Evolutionary conservation across 2,797 vertebrate species (phyloP), one percentile per base, ranked within the genome.

Genomic region (Notoglanidium macrostoma): DNA sequence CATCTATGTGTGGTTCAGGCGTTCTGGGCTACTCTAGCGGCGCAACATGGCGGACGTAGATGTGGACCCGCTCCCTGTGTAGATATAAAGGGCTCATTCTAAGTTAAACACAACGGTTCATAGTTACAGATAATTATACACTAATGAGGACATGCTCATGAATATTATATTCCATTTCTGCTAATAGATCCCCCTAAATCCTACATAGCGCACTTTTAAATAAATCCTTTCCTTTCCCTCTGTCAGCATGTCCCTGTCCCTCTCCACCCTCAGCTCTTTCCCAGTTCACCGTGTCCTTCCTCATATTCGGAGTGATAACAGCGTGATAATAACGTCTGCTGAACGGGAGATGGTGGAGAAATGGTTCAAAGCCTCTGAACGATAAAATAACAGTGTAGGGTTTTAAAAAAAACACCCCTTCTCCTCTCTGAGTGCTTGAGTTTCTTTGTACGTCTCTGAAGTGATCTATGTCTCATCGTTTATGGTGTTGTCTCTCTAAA

Each of bases 271-370:
- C 54, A 32, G 44, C n/a, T 49, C 15, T 8, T 19, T 88, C 80
- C 6, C 85, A 78, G 78, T 65, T 83, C 86, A 6, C 86, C 7
- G 0, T 10, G 7, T 82, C 79, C 44, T 7, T 49, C 79, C 26
- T 67, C 15, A 2, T 57, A 35, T 57, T 44, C 44, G 7, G 46
- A 8, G 46, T 10, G 44, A 21, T 67, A 88, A 15, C 44, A 72
- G 35, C 90, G 70, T 68, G 86, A 85, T 90, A 88, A 89, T 89
- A 83, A 79, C 70, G 86, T 26, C 85, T 91, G 61, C 51, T 65
- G 84, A 49, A 54, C 29, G 46, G 88, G 74, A 82, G 80, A 67
- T 21, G 8, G 15, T 19, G 7, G 23, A 10, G 59, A 49, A 81
- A 82, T 1, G 57, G 12, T 80, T 80, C 57, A 35, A 32, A 78